Evolutionary conservation across 2,888 invertebrate genomes (phyloP).

Genomic region (Amaurobius ferox): DNA sequence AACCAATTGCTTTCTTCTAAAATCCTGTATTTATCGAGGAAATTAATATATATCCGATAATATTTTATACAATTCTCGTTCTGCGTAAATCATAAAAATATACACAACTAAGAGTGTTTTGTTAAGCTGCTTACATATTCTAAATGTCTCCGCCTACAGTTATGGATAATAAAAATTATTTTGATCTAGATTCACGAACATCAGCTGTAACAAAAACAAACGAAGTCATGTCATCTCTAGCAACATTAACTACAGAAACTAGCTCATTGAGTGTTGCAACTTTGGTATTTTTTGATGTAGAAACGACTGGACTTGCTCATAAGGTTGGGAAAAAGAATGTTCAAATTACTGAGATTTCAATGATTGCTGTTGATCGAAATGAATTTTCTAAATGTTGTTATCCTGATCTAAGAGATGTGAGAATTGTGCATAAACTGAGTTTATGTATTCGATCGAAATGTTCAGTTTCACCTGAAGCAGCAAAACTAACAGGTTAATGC

Average conservation of each 20-base stretch:
- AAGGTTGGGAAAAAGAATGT: conserved; percentile 78
- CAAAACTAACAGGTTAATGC: conserved; percentile 75
- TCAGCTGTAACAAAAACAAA: not conserved
- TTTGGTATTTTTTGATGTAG: conserved; percentile 85
- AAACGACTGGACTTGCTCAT: conserved; percentile 84
- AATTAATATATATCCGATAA: no score
- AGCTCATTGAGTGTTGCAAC: conserved; percentile 76
- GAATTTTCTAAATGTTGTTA: conserved; percentile 32
- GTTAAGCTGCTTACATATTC: no score
- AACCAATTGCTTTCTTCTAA: no score
- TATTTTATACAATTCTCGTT: no score
- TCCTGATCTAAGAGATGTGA: conserved; percentile 76
- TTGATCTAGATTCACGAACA: not conserved
- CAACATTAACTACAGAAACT: not conserved
- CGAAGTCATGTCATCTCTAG: not conserved
- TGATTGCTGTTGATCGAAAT: conserved; percentile 81
- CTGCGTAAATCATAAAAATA: no score
- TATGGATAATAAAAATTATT: not conserved
- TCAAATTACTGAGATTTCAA: conserved; percentile 84
- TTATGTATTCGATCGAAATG: conserved; percentile 84
- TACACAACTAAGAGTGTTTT: no score
- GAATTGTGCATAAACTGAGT: conserved; percentile 85
- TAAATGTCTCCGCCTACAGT: not conserved
- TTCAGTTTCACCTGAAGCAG: conserved; percentile 78
- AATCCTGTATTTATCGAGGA: no score